Conservation (phyloP, 2,888 invertebrate genomes). For the Achlya flavicornis region DNA sequence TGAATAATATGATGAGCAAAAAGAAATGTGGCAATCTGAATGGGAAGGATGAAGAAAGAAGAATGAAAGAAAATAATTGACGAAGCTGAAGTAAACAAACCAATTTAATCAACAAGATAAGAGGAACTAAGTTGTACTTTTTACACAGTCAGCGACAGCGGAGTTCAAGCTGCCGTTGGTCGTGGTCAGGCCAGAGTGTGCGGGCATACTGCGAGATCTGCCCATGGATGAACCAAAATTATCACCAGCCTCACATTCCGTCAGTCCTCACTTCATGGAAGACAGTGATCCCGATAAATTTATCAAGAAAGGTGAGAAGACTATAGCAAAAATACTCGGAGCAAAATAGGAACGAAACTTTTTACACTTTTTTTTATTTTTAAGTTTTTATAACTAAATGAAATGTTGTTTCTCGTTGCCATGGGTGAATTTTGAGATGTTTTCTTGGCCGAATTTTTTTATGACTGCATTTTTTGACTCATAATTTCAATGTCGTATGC, state of each 20-base stretch:
- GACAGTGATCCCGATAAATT: conserved; percentile 85
- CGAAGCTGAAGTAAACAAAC: conserved; percentile 13
- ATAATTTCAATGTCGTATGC: conserved; percentile 63
- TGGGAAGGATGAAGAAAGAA: conserved; percentile 42
- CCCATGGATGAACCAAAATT: conserved; percentile 85
- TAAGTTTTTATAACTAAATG: no score
- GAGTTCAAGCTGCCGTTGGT: conserved; percentile 88
- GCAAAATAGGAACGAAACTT: conserved; percentile 10
- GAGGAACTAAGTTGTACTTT: conserved; percentile 18
- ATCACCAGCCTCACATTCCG: conserved; percentile 82
- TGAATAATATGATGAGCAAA: conserved; percentile 25
- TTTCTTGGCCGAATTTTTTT: conserved; percentile 14
- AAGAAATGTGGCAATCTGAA: conserved; percentile 22
- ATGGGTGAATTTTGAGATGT: conserved; percentile 17
- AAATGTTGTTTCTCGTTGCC: no score
- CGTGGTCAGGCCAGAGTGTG: conserved; percentile 87
- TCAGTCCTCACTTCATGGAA: conserved; percentile 88
- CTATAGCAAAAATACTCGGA: not conserved
- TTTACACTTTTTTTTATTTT: conserved; percentile 15
- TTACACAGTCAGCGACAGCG: conserved; percentile 85
- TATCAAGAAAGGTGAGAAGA: conserved; percentile 84
- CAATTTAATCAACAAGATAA: not conserved
- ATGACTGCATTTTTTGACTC: conserved; percentile 19
- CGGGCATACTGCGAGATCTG: conserved; percentile 84
- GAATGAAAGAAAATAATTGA: conserved; percentile 37